phyloP scores from a whole-genome alignment of 1,140 invertebrate species.

The Brachionus plicatilis region DNA sequence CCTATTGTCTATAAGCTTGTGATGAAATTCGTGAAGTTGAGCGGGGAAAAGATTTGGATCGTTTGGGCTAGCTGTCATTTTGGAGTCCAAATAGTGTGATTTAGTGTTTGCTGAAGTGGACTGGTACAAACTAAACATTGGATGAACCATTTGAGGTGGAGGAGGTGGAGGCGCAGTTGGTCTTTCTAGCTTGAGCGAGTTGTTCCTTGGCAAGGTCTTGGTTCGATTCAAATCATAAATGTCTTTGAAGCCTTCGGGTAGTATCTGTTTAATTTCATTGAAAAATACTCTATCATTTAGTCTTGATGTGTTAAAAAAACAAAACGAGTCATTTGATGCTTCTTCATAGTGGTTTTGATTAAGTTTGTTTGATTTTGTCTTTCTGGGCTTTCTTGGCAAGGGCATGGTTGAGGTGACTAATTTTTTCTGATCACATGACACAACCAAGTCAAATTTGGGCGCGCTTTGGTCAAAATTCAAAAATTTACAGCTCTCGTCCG shows the following conservation, averaged over 20 bases:
- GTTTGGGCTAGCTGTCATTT: neutral
- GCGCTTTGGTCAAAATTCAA: neutral
- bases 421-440: neutral
- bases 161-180: constrained; percentile 23
- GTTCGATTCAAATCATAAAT: neutral
- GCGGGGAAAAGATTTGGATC: no score
- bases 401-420: constrained; percentile 17
- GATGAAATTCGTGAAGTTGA: neutral
- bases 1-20: neutral
- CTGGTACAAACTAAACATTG: neutral
- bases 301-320: neutral
- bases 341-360: neutral
- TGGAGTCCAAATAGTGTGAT: neutral
- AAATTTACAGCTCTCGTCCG: neutral
- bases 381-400: constrained; percentile 21
- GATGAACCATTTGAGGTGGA: neutral
- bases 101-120: neutral
- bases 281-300: neutral
- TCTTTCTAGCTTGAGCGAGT: neutral
- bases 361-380: neutral
- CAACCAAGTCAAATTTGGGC: neutral
- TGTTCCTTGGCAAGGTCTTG: neutral
- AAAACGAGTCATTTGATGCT: neutral
- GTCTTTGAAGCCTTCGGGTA: neutral
- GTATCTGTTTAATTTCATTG: neutral